These are phyloP conservation scores for Eupithecia tripunctaria DNA, from an alignment of 2,888 invertebrate genomes.

Conservation along the genomic window DNA sequence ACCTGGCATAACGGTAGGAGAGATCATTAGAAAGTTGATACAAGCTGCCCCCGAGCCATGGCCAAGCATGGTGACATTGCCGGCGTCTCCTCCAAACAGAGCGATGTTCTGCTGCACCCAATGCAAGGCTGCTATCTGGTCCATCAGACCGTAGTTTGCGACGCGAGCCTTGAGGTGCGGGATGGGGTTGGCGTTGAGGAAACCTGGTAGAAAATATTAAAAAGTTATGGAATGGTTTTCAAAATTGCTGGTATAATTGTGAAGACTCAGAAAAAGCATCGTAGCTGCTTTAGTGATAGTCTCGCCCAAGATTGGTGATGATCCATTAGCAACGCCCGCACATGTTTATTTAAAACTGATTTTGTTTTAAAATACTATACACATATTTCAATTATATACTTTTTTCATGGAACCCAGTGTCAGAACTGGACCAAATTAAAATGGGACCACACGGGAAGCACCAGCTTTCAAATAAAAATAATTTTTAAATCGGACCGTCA, in stretches of 20 bases:
- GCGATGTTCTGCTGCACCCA: slow-evolving; percentile 99
- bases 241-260: background rate
- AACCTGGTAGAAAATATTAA: slow-evolving; percentile 84
- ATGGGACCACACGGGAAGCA: no score
- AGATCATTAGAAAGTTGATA: slow-evolving; percentile 98
- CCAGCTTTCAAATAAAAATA: no score
- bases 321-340: no score
- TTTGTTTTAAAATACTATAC: no score
- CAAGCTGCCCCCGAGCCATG: slow-evolving; percentile 99
- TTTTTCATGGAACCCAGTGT: no score
- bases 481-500: no score
- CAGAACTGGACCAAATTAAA: no score
- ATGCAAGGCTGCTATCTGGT: slow-evolving; percentile 97
- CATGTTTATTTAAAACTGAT: no score
- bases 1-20: slow-evolving; percentile 94
- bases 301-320: no score
- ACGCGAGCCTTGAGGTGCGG: slow-evolving; percentile 94
- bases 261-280: background rate
- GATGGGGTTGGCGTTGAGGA: slow-evolving; percentile 94
- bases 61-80: slow-evolving; percentile 97
- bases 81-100: slow-evolving; percentile 96
- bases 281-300: no score
- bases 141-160: slow-evolving; percentile 98
- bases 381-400: no score
- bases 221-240: background rate